phyloP scores from a whole-genome alignment of 2,797 vertebrate species.

The Neoniphon sammara region DNA sequence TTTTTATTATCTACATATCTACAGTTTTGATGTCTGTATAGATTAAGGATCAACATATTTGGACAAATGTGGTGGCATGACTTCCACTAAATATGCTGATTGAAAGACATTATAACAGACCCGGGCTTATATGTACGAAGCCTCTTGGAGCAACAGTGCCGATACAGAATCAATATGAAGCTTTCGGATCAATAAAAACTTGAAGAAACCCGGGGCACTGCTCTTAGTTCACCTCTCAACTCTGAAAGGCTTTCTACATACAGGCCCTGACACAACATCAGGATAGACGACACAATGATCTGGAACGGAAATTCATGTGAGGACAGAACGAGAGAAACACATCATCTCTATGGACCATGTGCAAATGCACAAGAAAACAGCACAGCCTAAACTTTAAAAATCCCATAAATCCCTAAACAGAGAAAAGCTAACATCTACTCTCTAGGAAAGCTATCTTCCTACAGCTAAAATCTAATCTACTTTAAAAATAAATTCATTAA shows the following conservation, averaged over 20 bases:
- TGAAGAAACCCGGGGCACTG: conserved; percentile 19
- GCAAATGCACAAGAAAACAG: conserved; percentile 67
- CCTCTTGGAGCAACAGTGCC: conserved; percentile 11
- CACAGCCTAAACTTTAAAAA: conserved; percentile 33
- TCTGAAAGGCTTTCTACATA: conserved; percentile 52
- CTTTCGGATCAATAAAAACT: conserved; percentile 26
- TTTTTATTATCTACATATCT: conserved; percentile 78
- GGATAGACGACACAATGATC: conserved; percentile 50
- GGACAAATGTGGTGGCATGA: conserved; percentile 52
- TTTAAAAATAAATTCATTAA: conserved; percentile 73
- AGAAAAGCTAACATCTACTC: conserved; percentile 62
- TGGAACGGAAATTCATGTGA: conserved; percentile 58
- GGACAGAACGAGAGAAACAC: conserved; percentile 48
- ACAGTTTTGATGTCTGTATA: conserved; percentile 73
- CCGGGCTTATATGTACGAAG: conserved; percentile 9
- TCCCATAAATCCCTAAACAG: conserved; percentile 57
- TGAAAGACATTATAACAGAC: conserved; percentile 15
- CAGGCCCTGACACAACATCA: conserved; percentile 39
- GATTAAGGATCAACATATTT: conserved; percentile 63
- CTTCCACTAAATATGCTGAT: conserved; percentile 29
- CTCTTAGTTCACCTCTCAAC: conserved; percentile 55
- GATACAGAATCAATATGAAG: conserved; percentile 33
- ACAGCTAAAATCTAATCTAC: conserved; percentile 73
- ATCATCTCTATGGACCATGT: conserved; percentile 48
- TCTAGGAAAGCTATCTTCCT: conserved; percentile 67